Conservation (phyloP, 1,140 invertebrate species). For the Linepithema humile region DNA sequence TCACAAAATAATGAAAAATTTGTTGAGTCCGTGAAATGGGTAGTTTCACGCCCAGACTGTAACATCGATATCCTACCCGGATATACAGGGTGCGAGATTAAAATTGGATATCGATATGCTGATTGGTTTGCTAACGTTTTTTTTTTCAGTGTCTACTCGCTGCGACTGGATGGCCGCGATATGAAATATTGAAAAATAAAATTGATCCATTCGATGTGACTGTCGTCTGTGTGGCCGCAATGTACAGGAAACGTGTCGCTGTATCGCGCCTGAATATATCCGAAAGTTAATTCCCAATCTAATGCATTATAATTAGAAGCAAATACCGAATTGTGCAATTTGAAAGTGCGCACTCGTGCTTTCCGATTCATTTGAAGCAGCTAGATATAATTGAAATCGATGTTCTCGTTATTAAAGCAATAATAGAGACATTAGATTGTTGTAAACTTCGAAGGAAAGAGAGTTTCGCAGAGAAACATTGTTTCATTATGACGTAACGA, state of each 20-base stretch:
- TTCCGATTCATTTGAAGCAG: background rate
- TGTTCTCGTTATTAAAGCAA: background rate
- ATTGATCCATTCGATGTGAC: slow-evolving; percentile 34
- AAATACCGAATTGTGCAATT: background rate
- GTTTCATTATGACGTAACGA: background rate
- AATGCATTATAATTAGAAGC: background rate
- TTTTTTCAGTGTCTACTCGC: slow-evolving; percentile 28
- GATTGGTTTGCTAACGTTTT: slow-evolving; percentile 52
- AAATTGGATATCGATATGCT: slow-evolving; percentile 55
- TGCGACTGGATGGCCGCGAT: slow-evolving; percentile 12
- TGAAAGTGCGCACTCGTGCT: background rate
- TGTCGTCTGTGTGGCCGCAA: background rate
- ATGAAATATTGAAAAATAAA: slow-evolving; percentile 72
- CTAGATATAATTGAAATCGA: background rate
- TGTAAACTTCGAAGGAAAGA: background rate
- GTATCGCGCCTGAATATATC: background rate
- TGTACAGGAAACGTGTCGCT: background rate
- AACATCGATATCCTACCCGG: slow-evolving; percentile 20
- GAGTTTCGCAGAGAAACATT: background rate
- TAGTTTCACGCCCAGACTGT: slow-evolving; percentile 34
- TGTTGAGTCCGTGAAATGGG: slow-evolving; percentile 29
- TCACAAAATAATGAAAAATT: slow-evolving; percentile 42
- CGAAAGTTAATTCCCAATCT: slow-evolving; percentile 23
- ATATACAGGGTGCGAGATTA: slow-evolving; percentile 40
- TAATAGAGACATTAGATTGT: background rate